phyloP scores from a whole-genome alignment of 1,140 invertebrate species.

The Cepaea nemoralis region DNA sequence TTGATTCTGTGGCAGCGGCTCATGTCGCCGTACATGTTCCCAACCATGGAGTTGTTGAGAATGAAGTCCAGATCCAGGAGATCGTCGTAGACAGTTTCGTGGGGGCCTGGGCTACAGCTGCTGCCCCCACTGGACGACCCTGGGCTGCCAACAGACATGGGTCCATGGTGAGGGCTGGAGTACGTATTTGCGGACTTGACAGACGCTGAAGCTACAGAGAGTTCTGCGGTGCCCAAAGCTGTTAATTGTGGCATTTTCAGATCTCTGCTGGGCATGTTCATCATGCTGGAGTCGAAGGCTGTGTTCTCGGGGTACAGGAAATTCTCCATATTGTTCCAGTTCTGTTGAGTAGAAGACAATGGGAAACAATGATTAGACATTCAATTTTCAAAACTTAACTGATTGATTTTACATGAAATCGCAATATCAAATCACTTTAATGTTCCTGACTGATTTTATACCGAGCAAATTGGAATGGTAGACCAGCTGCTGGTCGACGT shows the following conservation, averaged over 20 bases:
- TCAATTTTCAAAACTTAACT: no score
- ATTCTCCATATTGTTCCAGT: constrained; percentile 31
- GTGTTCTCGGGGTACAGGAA: constrained; percentile 58
- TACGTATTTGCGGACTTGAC: not conserved
- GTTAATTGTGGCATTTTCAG: constrained; percentile 14
- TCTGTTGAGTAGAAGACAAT: constrained; percentile 2
- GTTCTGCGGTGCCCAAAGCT: constrained; percentile 37
- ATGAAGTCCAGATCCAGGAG: constrained; percentile 71
- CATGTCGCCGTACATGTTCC: constrained; percentile 56
- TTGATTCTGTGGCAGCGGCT: constrained; percentile 55
- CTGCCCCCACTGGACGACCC: constrained; percentile 32
- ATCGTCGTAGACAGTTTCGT: constrained; percentile 58
- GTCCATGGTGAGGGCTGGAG: constrained; percentile 1
- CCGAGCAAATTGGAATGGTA: no score
- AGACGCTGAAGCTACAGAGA: constrained; percentile 25
- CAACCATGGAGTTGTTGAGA: constrained; percentile 62
- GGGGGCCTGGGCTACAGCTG: constrained; percentile 30
- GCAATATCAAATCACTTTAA: no score
- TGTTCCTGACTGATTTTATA: no score
- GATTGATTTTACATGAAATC: no score
- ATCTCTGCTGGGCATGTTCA: constrained; percentile 48
- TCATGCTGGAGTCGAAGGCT: constrained; percentile 64
- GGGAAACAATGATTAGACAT: no score
- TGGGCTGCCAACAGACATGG: constrained; percentile 16
- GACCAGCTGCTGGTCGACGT: no score